Conservation (phyloP, 2,888 invertebrate species). For the Lithodes maja region DNA sequence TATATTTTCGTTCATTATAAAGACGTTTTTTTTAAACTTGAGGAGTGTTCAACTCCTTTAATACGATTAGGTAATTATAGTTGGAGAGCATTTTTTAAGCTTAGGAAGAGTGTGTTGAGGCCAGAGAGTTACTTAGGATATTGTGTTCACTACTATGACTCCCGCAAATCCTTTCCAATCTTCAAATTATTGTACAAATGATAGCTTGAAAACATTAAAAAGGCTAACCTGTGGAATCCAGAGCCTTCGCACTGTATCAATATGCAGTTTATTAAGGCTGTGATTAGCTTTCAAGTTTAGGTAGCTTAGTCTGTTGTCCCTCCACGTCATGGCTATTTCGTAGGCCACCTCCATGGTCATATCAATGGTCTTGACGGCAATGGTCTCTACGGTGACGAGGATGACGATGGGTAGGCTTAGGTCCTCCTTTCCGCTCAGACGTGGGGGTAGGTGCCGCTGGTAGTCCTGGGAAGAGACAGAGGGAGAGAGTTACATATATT, state of each 20-base stretch:
- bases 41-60: no score
- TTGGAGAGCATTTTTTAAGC: no score
- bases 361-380: slow-evolving; percentile 54
- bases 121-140: no score
- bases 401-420: slow-evolving; percentile 56
- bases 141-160: no score
- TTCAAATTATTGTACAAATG: no score
- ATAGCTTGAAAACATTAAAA: slow-evolving; percentile 29
- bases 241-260: slow-evolving; percentile 37
- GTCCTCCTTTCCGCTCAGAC: slow-evolving; percentile 23
- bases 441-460: slow-evolving; percentile 61
- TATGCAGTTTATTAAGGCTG: slow-evolving; percentile 61
- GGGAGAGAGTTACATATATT: no score
- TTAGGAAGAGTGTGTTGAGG: no score
- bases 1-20: no score
- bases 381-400: slow-evolving; percentile 57
- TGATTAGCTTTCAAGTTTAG: slow-evolving; percentile 63
- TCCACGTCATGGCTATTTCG: slow-evolving; percentile 58
- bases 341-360: slow-evolving; percentile 62
- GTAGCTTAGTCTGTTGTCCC: slow-evolving; percentile 56
- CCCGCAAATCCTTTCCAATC: no score
- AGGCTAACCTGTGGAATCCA: slow-evolving; percentile 67
- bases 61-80: no score
- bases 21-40: no score
- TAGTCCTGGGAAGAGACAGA: slow-evolving; percentile 36